Conservation (phyloP, 2,797 vertebrate genomes). For the Siniperca obscura region DNA sequence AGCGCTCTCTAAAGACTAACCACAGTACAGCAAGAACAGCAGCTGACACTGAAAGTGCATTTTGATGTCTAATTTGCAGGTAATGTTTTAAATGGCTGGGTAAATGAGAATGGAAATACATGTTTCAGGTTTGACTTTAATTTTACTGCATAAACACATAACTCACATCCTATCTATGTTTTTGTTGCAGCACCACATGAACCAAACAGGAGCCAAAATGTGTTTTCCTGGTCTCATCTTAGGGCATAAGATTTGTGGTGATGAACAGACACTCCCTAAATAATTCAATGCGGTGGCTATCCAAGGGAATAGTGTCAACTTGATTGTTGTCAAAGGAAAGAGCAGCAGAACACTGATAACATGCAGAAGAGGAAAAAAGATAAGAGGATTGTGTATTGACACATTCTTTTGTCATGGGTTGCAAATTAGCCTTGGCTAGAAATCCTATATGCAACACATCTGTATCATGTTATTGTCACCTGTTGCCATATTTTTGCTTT, state of each 20-base stretch:
- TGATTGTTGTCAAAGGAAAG: not conserved
- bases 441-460: too few relatives aligned
- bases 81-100: not conserved
- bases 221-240: not conserved
- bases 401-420: too few relatives aligned
- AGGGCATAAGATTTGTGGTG: too few relatives aligned
- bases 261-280: not conserved
- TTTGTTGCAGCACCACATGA: not conserved
- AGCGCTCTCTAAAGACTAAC: conserved; percentile 31
- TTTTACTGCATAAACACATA: not conserved
- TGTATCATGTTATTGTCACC: too few relatives aligned
- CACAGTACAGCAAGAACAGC: not conserved
- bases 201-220: not conserved
- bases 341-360: not conserved
- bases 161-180: not conserved
- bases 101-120: too few relatives aligned
- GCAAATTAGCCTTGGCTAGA: too few relatives aligned
- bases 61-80: not conserved
- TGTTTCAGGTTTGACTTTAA: not conserved
- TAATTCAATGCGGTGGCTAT: not conserved
- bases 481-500: too few relatives aligned
- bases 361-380: not conserved
- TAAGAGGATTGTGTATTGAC: not conserved
- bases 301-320: not conserved
- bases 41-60: not conserved